These are phyloP conservation scores for Amblyteles armatorius DNA, from an alignment of 2,888 invertebrate species.

Conservation along the genomic window DNA sequence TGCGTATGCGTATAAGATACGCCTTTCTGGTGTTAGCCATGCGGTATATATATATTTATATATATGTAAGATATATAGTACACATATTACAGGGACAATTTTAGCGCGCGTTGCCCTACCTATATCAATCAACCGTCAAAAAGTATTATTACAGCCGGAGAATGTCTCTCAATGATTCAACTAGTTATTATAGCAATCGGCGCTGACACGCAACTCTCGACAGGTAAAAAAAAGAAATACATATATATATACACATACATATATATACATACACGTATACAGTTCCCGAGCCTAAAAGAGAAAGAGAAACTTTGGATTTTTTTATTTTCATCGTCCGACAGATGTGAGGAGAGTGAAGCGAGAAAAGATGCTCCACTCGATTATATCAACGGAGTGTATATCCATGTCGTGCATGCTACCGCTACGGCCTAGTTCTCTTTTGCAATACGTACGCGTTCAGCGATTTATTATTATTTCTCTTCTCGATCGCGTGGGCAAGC, in stretches of 20 bases:
- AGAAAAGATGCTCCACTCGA: slow-evolving; percentile 4
- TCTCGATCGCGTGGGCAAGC: not conserved
- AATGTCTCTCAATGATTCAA: slow-evolving; percentile 7
- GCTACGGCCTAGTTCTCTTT: not conserved
- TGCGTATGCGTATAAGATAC: no score
- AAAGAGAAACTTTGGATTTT: not conserved
- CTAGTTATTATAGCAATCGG: not conserved
- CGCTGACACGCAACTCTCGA: not conserved
- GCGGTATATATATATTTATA: not conserved
- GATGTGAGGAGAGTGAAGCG: slow-evolving; percentile 3
- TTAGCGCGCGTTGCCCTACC: not conserved
- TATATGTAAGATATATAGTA: not conserved
- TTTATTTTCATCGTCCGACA: not conserved
- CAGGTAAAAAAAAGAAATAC: not conserved
- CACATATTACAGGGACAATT: not conserved
- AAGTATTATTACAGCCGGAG: slow-evolving; percentile 3
- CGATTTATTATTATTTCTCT: not conserved
- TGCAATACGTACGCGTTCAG: slow-evolving; percentile 6
- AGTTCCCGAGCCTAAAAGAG: not conserved
- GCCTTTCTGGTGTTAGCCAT: no score
- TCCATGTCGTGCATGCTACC: slow-evolving; percentile 5
- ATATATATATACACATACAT: not conserved
- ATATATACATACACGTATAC: not conserved
- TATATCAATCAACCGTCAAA: not conserved
- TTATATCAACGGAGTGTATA: not conserved